These are phyloP conservation scores for Calcarius lapponicus DNA, from an alignment of 2,797 vertebrate species.

Conservation along the genomic window DNA sequence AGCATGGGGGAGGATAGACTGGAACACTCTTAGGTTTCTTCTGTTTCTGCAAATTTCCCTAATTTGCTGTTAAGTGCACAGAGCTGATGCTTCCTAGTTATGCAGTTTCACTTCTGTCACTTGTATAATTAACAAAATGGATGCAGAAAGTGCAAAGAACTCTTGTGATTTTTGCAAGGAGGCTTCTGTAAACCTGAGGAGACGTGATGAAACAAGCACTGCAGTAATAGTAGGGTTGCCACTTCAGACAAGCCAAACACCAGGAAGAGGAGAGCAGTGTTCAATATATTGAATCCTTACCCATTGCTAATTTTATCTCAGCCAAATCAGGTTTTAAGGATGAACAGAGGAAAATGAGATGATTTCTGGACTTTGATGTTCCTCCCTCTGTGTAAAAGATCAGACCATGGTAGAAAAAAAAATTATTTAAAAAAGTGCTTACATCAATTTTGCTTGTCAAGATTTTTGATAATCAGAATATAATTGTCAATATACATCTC, in stretches of 20 bases:
- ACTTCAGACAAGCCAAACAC: not conserved
- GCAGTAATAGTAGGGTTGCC: not conserved
- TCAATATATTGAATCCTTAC: not conserved
- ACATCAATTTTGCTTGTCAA: not conserved
- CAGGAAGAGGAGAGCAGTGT: not conserved
- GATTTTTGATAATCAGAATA: not conserved
- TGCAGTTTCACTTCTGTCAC: not conserved
- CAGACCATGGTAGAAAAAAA: not conserved
- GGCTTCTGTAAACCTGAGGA: not conserved
- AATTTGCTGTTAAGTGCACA: not conserved
- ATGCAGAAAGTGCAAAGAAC: not conserved
- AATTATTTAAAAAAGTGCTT: not conserved
- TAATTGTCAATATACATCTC: not conserved
- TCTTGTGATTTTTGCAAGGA: not conserved
- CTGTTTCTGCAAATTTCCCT: not conserved
- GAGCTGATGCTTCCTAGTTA: not conserved
- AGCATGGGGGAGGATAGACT: not conserved
- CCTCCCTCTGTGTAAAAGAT: not conserved
- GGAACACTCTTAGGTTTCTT: not conserved
- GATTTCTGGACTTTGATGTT: not conserved
- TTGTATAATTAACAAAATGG: not conserved
- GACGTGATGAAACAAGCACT: accelerated
- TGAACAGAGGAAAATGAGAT: not conserved
- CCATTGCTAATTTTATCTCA: not conserved
- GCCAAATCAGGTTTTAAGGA: not conserved